Evolutionary conservation across 2,797 vertebrate genomes (phyloP).

Genomic region (Sebastes kiyomatsui): DNA sequence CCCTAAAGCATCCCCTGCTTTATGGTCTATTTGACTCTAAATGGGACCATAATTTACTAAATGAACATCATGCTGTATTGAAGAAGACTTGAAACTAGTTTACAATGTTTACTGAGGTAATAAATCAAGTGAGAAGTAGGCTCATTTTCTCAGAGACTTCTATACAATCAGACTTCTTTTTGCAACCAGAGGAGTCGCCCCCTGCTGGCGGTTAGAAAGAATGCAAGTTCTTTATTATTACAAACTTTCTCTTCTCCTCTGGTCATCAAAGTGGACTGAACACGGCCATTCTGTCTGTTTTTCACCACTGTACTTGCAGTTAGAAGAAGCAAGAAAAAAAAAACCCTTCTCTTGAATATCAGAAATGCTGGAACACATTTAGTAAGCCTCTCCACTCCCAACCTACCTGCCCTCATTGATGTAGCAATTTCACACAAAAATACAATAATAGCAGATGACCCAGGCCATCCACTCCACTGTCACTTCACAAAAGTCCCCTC

Average conservation of each 20-base stretch:
- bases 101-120: no score
- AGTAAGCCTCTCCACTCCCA: constrained; percentile 35
- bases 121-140: no score
- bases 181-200: no score
- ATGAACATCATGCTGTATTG: no score
- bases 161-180: no score
- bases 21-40: no score
- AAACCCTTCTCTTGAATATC: neutral
- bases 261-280: neutral
- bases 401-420: constrained; percentile 55
- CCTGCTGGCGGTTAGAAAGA: no score
- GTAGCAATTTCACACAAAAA: constrained; percentile 60
- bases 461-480: constrained; percentile 50
- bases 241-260: neutral
- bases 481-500: constrained; percentile 50
- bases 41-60: no score
- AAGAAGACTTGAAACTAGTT: no score
- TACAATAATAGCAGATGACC: constrained; percentile 60
- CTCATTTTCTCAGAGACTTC: no score
- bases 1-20: neutral
- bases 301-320: neutral
- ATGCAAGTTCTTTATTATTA: neutral
- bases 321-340: neutral
- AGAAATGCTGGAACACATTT: constrained; percentile 41
- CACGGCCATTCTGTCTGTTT: neutral